phyloP scores from a whole-genome alignment of 2,888 invertebrate species.

The Dorcus hopei region DNA sequence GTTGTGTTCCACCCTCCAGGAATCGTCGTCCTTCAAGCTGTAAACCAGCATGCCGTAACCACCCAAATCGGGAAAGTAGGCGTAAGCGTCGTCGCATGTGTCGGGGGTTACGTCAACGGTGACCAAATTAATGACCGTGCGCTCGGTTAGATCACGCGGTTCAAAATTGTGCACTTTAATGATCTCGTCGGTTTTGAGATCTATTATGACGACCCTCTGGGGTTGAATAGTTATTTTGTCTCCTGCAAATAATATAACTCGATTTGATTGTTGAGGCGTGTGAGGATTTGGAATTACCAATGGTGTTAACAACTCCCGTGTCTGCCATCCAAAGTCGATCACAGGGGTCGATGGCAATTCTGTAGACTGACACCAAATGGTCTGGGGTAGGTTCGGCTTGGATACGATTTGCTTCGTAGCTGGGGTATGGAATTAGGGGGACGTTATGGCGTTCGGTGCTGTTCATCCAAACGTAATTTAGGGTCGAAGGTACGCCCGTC shows the following conservation, averaged over 20 bases:
- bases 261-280: too few relatives aligned
- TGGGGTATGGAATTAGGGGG: constrained; percentile 56
- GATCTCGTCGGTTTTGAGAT: constrained; percentile 62
- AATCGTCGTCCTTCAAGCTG: constrained; percentile 58
- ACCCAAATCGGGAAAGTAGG: constrained; percentile 68
- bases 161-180: constrained; percentile 58
- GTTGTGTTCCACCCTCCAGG: constrained; percentile 70
- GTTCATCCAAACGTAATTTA: constrained; percentile 48
- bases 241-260: too few relatives aligned
- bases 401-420: constrained; percentile 60
- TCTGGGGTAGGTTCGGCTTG: constrained; percentile 29
- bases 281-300: too few relatives aligned
- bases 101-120: constrained; percentile 61
- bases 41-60: constrained; percentile 60
- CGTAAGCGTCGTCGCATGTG: constrained; percentile 63
- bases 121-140: constrained; percentile 62
- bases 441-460: constrained; percentile 49
- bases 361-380: constrained; percentile 65
- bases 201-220: constrained; percentile 64
- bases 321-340: constrained; percentile 78
- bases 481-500: constrained; percentile 52
- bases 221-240: constrained; percentile 48
- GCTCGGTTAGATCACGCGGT: constrained; percentile 47
- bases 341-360: constrained; percentile 68
- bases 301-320: constrained; percentile 63